These are phyloP conservation scores for Telenomus remus DNA, from an alignment of 1,140 invertebrate species.

Conservation along the genomic window DNA sequence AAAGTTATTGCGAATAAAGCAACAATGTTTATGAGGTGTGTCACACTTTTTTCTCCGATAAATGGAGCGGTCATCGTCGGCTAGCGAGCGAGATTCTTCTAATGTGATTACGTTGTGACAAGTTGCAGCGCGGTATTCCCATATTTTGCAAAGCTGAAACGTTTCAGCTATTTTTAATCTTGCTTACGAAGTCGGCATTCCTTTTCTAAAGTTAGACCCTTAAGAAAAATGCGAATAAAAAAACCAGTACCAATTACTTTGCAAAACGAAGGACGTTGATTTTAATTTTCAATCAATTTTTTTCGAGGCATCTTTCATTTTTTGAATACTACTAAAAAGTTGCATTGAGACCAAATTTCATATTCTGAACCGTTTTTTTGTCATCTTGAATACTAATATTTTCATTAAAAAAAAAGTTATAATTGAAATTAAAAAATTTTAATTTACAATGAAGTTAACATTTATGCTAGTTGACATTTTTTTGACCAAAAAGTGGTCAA, in stretches of 20 bases:
- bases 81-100: slow-evolving; percentile 26
- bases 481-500: slow-evolving; percentile 7
- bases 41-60: slow-evolving; percentile 32
- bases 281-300: neutral
- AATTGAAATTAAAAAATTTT: neutral
- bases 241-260: slow-evolving; percentile 10
- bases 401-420: too few species aligned
- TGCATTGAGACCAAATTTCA: too few species aligned
- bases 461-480: too few species aligned
- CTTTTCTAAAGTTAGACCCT: slow-evolving; percentile 41
- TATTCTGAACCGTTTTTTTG: too few species aligned
- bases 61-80: slow-evolving; percentile 31
- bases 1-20: slow-evolving; percentile 1
- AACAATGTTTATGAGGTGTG: neutral
- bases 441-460: too few species aligned
- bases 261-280: too few species aligned
- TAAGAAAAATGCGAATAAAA: slow-evolving; percentile 15
- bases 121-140: slow-evolving; percentile 35
- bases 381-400: too few species aligned
- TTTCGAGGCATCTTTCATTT: neutral
- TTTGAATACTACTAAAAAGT: too few species aligned
- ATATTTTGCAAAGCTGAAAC: slow-evolving; percentile 41
- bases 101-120: slow-evolving; percentile 37
- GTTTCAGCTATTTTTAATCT: slow-evolving; percentile 43
- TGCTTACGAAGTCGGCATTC: slow-evolving; percentile 31